Conservation (phyloP, 2,888 invertebrate species). For the Trissolcus brochymenae region DNA sequence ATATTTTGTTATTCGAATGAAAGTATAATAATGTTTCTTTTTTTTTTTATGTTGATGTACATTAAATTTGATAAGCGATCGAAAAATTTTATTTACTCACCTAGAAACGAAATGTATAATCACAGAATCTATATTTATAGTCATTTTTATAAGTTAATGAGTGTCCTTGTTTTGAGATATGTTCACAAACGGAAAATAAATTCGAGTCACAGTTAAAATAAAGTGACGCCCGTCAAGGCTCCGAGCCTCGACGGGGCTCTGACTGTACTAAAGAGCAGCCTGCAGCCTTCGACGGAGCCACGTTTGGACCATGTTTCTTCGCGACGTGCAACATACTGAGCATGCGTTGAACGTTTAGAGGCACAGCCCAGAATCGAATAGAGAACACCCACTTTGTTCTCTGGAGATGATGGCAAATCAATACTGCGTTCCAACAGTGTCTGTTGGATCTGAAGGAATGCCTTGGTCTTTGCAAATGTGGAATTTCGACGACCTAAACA, state of each 20-base stretch:
- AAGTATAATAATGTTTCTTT: no score
- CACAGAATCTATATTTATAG: no score
- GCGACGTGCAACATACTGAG: slow-evolving; percentile 45
- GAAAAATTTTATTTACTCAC: no score
- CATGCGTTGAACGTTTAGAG: slow-evolving; percentile 56
- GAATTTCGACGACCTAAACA: slow-evolving; percentile 43
- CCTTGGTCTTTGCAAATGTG: slow-evolving; percentile 24
- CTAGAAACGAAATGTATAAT: no score
- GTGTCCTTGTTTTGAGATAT: no score
- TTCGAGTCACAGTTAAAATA: not conserved
- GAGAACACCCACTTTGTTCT: slow-evolving; percentile 69
- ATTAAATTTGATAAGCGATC: no score
- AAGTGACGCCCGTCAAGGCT: slow-evolving; percentile 51
- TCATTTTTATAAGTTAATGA: no score
- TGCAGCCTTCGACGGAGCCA: slow-evolving; percentile 49
- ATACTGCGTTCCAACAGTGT: slow-evolving; percentile 62
- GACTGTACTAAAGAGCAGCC: slow-evolving; percentile 58
- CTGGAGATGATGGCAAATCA: slow-evolving; percentile 76
- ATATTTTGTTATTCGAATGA: not conserved
- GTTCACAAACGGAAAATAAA: no score
- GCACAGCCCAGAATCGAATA: slow-evolving; percentile 62
- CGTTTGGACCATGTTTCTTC: slow-evolving; percentile 21
- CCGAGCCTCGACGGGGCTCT: slow-evolving; percentile 59
- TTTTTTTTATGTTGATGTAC: no score
- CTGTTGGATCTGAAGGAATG: slow-evolving; percentile 34